Base-by-base conservation (phyloP, 35 echinoderm and acorn worm genomes). In the Apostichopus parvimensis region DNA sequence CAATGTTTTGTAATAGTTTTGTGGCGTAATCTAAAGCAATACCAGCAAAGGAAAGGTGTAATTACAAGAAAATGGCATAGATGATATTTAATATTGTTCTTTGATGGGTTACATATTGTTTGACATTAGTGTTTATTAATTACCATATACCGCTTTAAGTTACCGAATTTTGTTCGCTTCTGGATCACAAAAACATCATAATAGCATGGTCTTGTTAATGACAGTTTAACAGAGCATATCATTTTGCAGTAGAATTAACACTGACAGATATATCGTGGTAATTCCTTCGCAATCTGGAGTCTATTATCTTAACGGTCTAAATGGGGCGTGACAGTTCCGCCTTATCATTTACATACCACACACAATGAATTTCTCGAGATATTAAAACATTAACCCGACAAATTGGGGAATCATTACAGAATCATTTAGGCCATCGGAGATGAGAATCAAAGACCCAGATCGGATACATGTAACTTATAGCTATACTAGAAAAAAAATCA, bases 201-300 rank as follows among this genome's bases (percentile, higher is more conserved):
- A 68, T 68, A 13, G 18, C 18, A 68, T 18, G 64, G 12, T 54
- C 25, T 56, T 55, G 45, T 82, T 34, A 82, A 56, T 82, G 79
- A 82, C 79, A 82, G 79, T 82, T 82, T 82, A 82, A 82, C 54
- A 82, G 79, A 82, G 79, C 79, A 53, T 82, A 56, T 56, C 79
- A 11, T 82, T 18, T 82, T 17, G 34, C 54, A 82, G 79, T 82
- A 13, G 55, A 84, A 84, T 84, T 84, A 84, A 59, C 81, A 59
- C 12, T 59, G 81, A 84, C 15, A 84, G 81, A 84, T 58, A 84
- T 84, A 84, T 11, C 18, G 24, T 17, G 54, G 20, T 21, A 84
- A 22, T 84, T 24, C 81, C 18, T 17, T 22, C 8, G 11, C 81
- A 84, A 84, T 58, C 81, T 84, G 81, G 81, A 84, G 81, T 24